Percentiles rank a stretch among this genome's conserved stretches.
These are phyloP conservation scores for Lophius americanus DNA, from an alignment of 2,797 vertebrate species.

Conservation along the genomic window DNA sequence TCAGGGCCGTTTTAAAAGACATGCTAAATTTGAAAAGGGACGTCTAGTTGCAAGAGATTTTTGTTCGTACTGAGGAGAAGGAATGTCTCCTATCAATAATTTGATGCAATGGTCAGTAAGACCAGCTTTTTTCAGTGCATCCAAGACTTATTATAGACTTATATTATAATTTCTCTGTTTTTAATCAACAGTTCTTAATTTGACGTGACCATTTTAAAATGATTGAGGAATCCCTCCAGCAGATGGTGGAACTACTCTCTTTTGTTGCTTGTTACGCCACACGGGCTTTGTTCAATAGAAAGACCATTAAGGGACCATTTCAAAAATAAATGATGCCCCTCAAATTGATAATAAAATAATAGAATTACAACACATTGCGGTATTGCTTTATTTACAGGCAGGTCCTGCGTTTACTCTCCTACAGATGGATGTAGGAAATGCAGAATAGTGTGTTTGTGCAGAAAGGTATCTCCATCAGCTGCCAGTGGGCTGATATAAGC, in stretches of 20 bases:
- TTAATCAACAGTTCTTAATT: no score
- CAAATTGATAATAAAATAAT: no score
- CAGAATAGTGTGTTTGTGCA: constrained; percentile 2
- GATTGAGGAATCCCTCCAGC: constrained; percentile 44
- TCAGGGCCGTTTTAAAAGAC: neutral
- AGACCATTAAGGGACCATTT: no score
- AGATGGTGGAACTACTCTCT: constrained; percentile 72
- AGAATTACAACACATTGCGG: neutral
- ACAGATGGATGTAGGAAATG: constrained; percentile 2
- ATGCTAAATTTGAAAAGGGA: neutral
- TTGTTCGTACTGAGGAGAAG: constrained; percentile 1
- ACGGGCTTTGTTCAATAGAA: neutral
- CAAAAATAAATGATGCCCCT: neutral
- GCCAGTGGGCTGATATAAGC: constrained; percentile 43
- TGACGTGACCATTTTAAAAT: neutral
- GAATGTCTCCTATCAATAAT: constrained; percentile 1
- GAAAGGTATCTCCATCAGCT: constrained; percentile 24
- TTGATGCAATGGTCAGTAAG: neutral
- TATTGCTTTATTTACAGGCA: constrained; percentile 15
- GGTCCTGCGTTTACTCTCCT: constrained; percentile 9
- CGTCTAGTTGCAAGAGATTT: neutral
- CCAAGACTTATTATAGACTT: no score
- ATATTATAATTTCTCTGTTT: neutral
- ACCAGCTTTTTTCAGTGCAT: no score
- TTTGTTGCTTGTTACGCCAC: neutral